Conservation (phyloP, 2,113 vertebrate species). For the Gambusia affinis region DNA sequence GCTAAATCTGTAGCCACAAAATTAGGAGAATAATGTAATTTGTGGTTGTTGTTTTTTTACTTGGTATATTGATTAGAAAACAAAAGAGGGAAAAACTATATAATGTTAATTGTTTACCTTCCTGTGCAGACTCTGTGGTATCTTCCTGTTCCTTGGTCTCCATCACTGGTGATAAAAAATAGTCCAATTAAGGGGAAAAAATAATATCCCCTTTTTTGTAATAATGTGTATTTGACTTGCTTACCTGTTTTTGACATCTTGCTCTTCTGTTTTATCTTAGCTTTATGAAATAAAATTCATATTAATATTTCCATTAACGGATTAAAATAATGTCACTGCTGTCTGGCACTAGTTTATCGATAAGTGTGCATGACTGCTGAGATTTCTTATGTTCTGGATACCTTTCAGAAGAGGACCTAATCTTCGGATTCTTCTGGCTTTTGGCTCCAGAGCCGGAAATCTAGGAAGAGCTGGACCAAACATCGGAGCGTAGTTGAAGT, state of each 20-base stretch:
- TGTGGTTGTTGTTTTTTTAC: not conserved
- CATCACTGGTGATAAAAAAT: conserved; percentile 13
- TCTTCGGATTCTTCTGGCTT: conserved; percentile 20
- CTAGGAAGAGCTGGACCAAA: conserved; percentile 61
- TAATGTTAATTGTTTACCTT: conserved; percentile 42
- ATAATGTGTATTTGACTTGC: not conserved
- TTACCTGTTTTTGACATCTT: conserved; percentile 53
- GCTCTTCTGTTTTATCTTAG: conserved; percentile 43
- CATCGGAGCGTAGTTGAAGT: not conserved
- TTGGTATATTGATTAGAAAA: not conserved
- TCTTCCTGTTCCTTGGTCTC: conserved; percentile 39
- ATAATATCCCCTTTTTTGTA: not conserved
- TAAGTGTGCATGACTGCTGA: not conserved
- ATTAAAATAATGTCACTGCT: not conserved
- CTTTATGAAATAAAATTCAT: conserved; percentile 19
- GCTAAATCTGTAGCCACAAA: not conserved
- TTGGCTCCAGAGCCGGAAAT: conserved; percentile 16
- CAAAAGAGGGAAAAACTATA: not conserved
- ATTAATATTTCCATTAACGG: not conserved
- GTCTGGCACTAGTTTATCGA: too few species aligned
- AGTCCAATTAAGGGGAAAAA: not conserved
- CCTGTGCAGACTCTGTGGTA: conserved; percentile 43
- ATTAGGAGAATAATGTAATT: not conserved
- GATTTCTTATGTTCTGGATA: not conserved
- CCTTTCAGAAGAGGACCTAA: conserved; percentile 50